Conservation (phyloP, 1,140 invertebrate genomes). For the Pogonus chalceus region DNA sequence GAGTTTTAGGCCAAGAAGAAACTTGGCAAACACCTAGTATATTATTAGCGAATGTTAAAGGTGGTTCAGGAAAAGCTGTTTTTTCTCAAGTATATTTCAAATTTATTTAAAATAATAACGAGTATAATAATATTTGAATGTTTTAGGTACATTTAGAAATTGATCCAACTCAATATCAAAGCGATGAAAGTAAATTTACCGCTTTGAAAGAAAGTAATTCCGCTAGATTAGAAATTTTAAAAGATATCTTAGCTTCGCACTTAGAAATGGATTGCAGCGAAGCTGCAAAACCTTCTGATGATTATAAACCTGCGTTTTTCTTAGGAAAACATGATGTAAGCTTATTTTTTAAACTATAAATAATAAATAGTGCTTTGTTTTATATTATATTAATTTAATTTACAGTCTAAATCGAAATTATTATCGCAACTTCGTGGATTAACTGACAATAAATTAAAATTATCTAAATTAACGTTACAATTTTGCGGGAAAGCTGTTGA, state of each 20-base stretch:
- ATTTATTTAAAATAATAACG: not conserved
- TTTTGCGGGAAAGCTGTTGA: constrained; percentile 49
- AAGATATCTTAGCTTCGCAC: constrained; percentile 58
- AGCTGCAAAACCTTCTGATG: constrained; percentile 24
- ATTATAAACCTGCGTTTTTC: constrained; percentile 61
- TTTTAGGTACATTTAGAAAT: constrained; percentile 53
- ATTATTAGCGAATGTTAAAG: constrained; percentile 54
- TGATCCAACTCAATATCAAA: constrained; percentile 49
- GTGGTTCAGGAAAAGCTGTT: constrained; percentile 56
- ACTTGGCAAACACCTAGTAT: constrained; percentile 77
- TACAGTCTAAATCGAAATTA: constrained; percentile 50
- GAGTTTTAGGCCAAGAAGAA: constrained; percentile 69
- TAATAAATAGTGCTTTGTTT: no score
- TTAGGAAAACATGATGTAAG: constrained; percentile 66
- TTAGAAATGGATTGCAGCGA: constrained; percentile 55
- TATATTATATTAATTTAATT: constrained; percentile 14
- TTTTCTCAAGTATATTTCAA: constrained; percentile 60
- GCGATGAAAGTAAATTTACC: constrained; percentile 51
- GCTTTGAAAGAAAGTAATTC: constrained; percentile 50
- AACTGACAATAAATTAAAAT: constrained; percentile 43
- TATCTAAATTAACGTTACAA: constrained; percentile 45
- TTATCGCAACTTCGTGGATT: constrained; percentile 46
- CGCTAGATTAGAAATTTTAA: constrained; percentile 65
- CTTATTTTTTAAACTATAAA: not conserved
- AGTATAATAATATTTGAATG: constrained; percentile 7